Evolutionary conservation across 2,888 invertebrate species (phyloP), one percentile per base, ranked within the genome.

Genomic region (Tromatobia lineatoria): DNA sequence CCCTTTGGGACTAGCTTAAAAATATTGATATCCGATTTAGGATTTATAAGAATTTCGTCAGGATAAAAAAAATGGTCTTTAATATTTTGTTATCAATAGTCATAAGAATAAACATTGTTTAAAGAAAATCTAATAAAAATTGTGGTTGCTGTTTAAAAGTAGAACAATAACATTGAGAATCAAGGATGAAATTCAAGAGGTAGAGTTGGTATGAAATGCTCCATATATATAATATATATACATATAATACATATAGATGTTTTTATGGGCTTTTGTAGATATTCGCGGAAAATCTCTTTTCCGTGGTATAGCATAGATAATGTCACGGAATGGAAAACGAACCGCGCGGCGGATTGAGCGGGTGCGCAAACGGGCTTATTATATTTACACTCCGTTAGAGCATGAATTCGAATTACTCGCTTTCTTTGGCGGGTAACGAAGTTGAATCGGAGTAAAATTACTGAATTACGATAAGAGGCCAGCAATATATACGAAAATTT

Each of bases 381-480:
- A 80, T 77, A 77, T 83, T 83, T 74, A 69, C 80, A 69, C 76
- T 77, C 71, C 80, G 80, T 73, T 80, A 59, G 80, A 83, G 76
- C 80, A 73, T 83, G 80, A 83, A 83, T 80, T 73, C 59, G 64
- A 77, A 77, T 77, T 83, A 73, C 69, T 80, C 38, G 52, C 66
- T 83, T 80, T 59, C 76, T 77, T 83, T 61, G 52, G 50, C 42
- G 67, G n/a, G 59, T 76, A 83, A 80, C 73, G 80, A 77, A 71
- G 83, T 83, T 52, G 80, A 80, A 83, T 80, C 52, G 67, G 83
- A 79, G 66, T 15, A 73, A 52, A 83, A 83, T 83, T 83, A 73
- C 73, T 11, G 73, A 77, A 52, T 42, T 50, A 61, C 57, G 84
- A 70, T 81, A 66, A 84, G 77, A 54, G 61, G 29, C 79, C 64